These are phyloP conservation scores for Porphyrio hochstetteri DNA, from an alignment of 2,113 vertebrate genomes.

Conservation along the genomic window DNA sequence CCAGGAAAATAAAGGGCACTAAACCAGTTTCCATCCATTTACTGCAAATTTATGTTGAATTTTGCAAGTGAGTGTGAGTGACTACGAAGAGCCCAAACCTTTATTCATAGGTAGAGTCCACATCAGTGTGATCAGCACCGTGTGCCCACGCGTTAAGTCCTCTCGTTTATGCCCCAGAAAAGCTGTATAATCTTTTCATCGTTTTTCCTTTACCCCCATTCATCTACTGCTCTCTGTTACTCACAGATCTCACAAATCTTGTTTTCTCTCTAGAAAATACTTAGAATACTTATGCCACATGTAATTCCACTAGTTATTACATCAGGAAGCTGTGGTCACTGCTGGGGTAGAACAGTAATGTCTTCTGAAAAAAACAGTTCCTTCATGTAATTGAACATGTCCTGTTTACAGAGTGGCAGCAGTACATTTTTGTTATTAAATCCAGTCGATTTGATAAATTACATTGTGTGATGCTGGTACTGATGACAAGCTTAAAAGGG, in stretches of 20 bases:
- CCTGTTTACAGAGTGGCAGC: constrained; percentile 73
- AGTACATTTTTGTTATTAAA: constrained; percentile 74
- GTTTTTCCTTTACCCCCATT: background rate
- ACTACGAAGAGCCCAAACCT: background rate
- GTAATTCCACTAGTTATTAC: constrained; percentile 23
- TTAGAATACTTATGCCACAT: background rate
- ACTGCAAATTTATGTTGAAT: background rate
- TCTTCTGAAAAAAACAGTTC: constrained; percentile 67
- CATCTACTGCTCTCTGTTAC: background rate
- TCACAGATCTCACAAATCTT: background rate
- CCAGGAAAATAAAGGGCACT: background rate
- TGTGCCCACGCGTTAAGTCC: background rate
- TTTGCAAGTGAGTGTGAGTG: background rate
- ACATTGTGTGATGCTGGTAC: constrained; percentile 62
- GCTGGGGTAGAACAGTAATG: constrained; percentile 40
- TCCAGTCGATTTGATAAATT: constrained; percentile 70
- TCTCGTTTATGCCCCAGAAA: background rate
- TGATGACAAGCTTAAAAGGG: constrained; percentile 3
- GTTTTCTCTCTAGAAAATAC: background rate
- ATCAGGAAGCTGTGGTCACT: background rate
- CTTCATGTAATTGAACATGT: constrained; percentile 72
- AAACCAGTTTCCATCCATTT: background rate
- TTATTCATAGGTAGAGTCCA: background rate
- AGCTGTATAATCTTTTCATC: background rate
- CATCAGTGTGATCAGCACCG: background rate